phyloP scores from a whole-genome alignment of 2,888 invertebrate genomes.

The Lordiphosa fenestrarum region DNA sequence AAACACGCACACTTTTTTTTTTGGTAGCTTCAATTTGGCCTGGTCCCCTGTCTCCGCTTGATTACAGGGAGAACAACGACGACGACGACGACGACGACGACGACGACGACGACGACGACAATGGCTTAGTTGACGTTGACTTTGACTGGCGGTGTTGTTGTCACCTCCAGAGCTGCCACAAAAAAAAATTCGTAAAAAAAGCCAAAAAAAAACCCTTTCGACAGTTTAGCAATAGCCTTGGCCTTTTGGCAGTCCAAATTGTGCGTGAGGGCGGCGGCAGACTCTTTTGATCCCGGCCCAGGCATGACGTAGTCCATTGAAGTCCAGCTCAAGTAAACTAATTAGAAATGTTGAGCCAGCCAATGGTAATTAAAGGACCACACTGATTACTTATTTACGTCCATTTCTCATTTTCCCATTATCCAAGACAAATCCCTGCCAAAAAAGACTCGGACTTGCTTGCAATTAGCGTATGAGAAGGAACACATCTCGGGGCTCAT shows the following conservation, averaged over 20 bases:
- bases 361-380: no score
- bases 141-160: constrained; percentile 36
- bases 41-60: constrained; percentile 20
- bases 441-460: not conserved
- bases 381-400: constrained; percentile 1
- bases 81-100: constrained; percentile 12
- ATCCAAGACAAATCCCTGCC: constrained; percentile 38
- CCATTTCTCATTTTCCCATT: constrained; percentile 56
- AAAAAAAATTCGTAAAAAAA: no score
- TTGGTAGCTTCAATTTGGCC: constrained; percentile 4
- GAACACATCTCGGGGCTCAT: constrained; percentile 2
- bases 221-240: no score
- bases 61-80: constrained; percentile 29
- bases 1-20: not conserved
- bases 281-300: no score
- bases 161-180: not conserved
- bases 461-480: not conserved
- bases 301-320: no score
- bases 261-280: no score
- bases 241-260: no score
- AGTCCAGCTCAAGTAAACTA: no score
- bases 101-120: constrained; percentile 28
- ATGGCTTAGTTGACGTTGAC: constrained; percentile 47
- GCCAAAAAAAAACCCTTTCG: no score
- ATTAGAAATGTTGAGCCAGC: no score